Evolutionary conservation across 2,797 vertebrate genomes (phyloP).

Genomic region (Chaunax sp.): DNA sequence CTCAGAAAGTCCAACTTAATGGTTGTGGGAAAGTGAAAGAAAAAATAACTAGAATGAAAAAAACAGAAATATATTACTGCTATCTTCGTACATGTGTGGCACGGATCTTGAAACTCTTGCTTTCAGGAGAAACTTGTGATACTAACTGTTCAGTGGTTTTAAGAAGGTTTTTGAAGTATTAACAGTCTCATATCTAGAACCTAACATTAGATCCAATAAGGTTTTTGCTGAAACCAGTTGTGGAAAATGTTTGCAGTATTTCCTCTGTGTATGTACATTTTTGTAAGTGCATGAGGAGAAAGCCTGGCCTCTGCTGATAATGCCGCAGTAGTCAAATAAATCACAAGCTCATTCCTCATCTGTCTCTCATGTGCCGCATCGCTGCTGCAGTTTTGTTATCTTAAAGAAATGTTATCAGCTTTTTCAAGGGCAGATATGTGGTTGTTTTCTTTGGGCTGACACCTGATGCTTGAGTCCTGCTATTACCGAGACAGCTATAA

Average conservation of each 20-base stretch:
- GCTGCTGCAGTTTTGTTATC: neutral
- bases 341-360: conserved; percentile 50
- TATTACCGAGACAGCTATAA: conserved; percentile 25
- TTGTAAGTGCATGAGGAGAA: conserved; percentile 19
- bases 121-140: too few relatives aligned
- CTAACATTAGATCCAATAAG: conserved; percentile 53
- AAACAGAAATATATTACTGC: too few relatives aligned
- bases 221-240: conserved; percentile 49
- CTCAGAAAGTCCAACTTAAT: too few relatives aligned
- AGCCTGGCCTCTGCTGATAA: conserved; percentile 57
- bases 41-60: too few relatives aligned
- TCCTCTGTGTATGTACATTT: conserved; percentile 43
- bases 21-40: too few relatives aligned
- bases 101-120: too few relatives aligned
- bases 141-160: neutral
- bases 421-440: conserved; percentile 32
- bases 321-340: conserved; percentile 47
- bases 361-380: conserved; percentile 48
- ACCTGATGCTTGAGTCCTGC: conserved; percentile 35
- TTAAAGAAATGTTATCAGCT: conserved; percentile 35
- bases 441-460: conserved; percentile 43
- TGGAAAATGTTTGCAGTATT: conserved; percentile 40
- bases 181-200: conserved; percentile 35
- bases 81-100: too few relatives aligned
- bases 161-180: conserved; percentile 4